These are phyloP conservation scores for Cebuella pygmaea DNA, from an alignment of 2,797 vertebrate species.

Conservation along the genomic window DNA sequence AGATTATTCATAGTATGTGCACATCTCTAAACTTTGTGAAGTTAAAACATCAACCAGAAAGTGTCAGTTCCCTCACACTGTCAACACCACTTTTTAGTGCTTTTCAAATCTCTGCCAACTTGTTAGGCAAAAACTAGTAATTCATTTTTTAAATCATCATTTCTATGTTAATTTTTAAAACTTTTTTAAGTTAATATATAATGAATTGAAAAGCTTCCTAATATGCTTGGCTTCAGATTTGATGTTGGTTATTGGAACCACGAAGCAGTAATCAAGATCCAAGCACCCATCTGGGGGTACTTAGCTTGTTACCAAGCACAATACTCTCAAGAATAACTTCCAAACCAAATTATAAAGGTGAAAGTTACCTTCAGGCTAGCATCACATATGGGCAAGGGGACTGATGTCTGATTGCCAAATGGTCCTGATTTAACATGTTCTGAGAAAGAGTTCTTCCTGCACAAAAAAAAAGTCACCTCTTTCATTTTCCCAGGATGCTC, in stretches of 20 bases:
- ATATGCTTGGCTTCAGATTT: background rate
- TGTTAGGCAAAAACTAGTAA: conserved; percentile 35
- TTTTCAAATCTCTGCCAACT: conserved; percentile 56
- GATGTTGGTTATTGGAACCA: background rate
- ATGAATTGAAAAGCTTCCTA: conserved; percentile 48
- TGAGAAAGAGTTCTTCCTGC: background rate
- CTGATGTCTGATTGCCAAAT: background rate
- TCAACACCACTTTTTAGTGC: conserved; percentile 32
- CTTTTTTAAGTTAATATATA: conserved; percentile 58
- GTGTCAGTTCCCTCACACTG: conserved; percentile 30
- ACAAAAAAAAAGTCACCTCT: background rate
- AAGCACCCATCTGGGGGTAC: background rate
- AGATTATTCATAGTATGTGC: background rate
- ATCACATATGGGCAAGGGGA: background rate
- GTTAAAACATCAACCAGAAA: conserved; percentile 57
- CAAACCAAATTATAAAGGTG: background rate
- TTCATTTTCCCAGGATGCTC: background rate
- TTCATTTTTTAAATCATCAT: conserved; percentile 50
- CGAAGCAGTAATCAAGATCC: conserved; percentile 4
- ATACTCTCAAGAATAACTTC: background rate
- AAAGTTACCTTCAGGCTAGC: conserved; percentile 3
- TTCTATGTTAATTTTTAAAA: conserved; percentile 29
- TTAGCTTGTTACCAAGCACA: conserved; percentile 3
- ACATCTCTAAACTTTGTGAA: conserved; percentile 43
- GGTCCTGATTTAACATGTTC: background rate